Base-by-base conservation (phyloP, 2,797 vertebrate genomes). In the Myripristis murdjan region DNA sequence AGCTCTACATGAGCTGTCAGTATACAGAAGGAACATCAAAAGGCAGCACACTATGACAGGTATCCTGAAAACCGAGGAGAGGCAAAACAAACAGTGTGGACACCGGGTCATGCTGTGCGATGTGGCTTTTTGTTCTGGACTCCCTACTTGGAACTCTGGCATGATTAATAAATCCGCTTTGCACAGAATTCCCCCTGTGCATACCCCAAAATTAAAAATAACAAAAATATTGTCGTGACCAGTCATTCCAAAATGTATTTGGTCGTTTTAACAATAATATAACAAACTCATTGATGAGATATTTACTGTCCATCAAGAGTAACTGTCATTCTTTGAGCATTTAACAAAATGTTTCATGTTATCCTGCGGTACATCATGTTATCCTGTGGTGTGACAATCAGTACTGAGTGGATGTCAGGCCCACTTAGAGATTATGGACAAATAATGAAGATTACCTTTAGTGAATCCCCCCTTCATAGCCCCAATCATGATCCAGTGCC, bases 131-230 rank as follows among this genome's bases (percentile, higher is more conserved):
- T 83, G 71, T 81, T 77, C 62, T 84, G 72, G 47, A 53, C 64
- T 79, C 55, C 44, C 46, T 22, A 57, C 73, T 67, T 65, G 44
- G 43, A 84, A 58, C 43, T 60, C 65, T 77, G 64, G 79, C 79
- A 87, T 79, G 63, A 79, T 81, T 70, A 79, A 89, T 79, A 84
- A 79, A 84, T 86, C 73, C 47, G 71, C 58, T 71, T 37, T 35
- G 59, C 64, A 75, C 52, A 58, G 66, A 51, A 26, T 26, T 62
- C 66, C 64, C 5, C 44, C 82, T 76, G 64, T 62, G 77, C 79
- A 61, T 14, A 1, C 10, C 55, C 64, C 72, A 65, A 9, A 59
- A 77, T 28, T 67, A 77, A 63, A 70, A 74, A 44, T 48, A 35
- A 77, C 39, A 63, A 68, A 77, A 82, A 82, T 66, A 75, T 69